These are phyloP conservation scores for Hyaena hyaena DNA, from an alignment of 2,113 vertebrate genomes.

Conservation along the genomic window DNA sequence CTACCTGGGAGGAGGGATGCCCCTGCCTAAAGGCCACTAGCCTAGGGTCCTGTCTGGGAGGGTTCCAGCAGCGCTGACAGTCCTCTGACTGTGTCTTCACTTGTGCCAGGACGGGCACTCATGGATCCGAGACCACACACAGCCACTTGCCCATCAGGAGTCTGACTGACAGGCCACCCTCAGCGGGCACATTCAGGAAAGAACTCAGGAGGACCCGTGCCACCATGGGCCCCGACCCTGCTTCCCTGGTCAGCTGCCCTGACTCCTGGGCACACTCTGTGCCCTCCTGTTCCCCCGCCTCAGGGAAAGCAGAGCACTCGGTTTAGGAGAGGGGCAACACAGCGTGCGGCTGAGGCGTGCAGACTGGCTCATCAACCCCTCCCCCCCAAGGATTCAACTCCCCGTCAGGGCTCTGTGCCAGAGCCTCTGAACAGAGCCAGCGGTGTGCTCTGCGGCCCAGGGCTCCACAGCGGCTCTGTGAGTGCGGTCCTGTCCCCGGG, in stretches of 20 bases:
- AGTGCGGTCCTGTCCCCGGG: no score
- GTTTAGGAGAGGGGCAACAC: neutral
- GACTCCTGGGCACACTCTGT: neutral
- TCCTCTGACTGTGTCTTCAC: neutral
- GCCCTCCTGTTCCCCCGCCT: neutral
- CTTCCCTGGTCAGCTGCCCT: no score
- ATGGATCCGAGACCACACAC: neutral
- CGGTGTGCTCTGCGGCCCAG: neutral
- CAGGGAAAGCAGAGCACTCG: neutral
- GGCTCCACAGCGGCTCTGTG: no score
- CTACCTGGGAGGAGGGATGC: neutral
- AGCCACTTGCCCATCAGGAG: neutral
- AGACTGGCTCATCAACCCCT: no score
- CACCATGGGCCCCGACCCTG: neutral
- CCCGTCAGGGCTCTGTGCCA: neutral
- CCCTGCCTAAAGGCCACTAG: neutral
- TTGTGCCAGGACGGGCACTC: neutral
- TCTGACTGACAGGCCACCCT: neutral
- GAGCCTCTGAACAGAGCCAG: neutral
- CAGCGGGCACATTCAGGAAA: neutral
- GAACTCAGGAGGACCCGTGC: neutral
- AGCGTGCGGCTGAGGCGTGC: neutral
- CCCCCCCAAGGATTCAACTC: neutral
- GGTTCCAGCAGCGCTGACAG: neutral
- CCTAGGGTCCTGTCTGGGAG: neutral